These are phyloP conservation scores for Catharus fuscescens DNA, from an alignment of 2,113 vertebrate species.

Conservation along the genomic window DNA sequence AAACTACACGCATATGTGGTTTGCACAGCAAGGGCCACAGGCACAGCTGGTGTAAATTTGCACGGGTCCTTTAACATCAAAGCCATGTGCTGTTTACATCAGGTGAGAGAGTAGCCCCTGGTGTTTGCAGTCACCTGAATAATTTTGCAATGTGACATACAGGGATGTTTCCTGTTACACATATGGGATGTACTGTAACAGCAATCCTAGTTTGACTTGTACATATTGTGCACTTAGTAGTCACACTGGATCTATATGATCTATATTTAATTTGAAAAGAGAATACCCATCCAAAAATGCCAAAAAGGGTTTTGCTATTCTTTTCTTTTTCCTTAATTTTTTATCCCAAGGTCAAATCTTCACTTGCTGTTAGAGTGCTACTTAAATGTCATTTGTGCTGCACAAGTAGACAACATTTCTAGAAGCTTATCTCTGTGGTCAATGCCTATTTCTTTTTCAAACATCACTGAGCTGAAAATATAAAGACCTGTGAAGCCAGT, in stretches of 20 bases:
- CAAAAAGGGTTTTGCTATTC: background rate
- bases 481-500: background rate
- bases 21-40: slow-evolving; percentile 51
- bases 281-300: background rate
- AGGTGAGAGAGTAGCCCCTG: slow-evolving; percentile 64
- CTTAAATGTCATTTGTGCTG: background rate
- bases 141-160: slow-evolving; percentile 55
- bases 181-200: background rate
- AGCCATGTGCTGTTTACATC: slow-evolving; percentile 51
- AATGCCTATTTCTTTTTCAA: background rate
- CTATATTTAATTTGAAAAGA: background rate
- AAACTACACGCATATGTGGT: slow-evolving; percentile 58
- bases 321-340: background rate
- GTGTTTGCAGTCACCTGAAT: slow-evolving; percentile 70
- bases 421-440: background rate
- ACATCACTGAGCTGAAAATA: background rate
- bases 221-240: background rate
- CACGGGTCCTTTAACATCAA: slow-evolving; percentile 65
- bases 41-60: slow-evolving; percentile 62
- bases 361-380: background rate
- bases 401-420: background rate
- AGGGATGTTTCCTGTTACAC: slow-evolving; percentile 56
- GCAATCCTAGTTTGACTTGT: slow-evolving; percentile 5
- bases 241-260: background rate
- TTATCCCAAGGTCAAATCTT: background rate